Evolutionary conservation across 2,888 invertebrate genomes (phyloP), one percentile per base, ranked within the genome.

Genomic region (Drosophila kuntzei): DNA sequence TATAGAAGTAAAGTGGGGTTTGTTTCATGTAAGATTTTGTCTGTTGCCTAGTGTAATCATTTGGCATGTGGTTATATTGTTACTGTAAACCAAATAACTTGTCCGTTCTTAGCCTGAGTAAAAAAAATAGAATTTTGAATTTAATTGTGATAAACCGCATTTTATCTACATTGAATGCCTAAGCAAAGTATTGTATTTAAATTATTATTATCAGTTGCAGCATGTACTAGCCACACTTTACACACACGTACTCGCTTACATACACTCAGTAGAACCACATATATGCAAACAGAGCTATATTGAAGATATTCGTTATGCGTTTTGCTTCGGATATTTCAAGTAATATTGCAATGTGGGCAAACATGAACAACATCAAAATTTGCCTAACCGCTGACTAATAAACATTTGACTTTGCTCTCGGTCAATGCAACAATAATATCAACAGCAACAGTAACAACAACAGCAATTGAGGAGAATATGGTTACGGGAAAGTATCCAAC

Each of bases 401-500:
- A 62, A 34, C 49, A 78, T 67, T 73, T 78, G 62, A 47, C 47
- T 73, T 57, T 43, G 43, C 2, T 7, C n/a, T 51, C 9, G 44
- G 58, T 73, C 55, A 55, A 41, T 44, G 25, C 18, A 54, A 53
- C 34, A 76, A 12, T 29, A 59, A 57, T 16, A 20, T n/a, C 22
- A 57, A 49, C 36, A 60, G 39, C 37, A 43, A 9, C 11, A 43
- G 12, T 2, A 49, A 9, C 37, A 49, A 25, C 41, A 34, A 36
- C 25, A 44, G 12, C 4, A 25, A 37, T 37, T 6, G 12, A 22
- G 18, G 18, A 59, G 39, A 27, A 37, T 47, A 47, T 53, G 36
- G 43, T 37, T 50, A 39, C 5, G 39, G 49, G 76, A 77, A 61
- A 72, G 55, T 77, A 77, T 58, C 53, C 27, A 50, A 44, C 41